Conservation (phyloP, 2,797 vertebrate genomes). For the Morus bassanus region DNA sequence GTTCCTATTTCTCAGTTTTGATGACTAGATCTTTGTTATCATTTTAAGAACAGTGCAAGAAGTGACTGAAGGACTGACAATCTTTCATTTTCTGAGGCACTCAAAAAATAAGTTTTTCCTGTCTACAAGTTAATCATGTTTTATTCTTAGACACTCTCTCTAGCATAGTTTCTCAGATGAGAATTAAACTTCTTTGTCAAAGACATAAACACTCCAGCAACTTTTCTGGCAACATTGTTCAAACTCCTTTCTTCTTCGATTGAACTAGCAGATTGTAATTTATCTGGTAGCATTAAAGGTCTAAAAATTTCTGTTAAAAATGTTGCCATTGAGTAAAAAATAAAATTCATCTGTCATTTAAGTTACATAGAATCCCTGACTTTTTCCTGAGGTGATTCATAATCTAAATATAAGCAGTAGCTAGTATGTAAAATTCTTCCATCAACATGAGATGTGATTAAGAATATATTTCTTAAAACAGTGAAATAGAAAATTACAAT, state of each 20-base stretch:
- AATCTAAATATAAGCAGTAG: slow-evolving; percentile 22
- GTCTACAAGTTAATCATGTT: slow-evolving; percentile 48
- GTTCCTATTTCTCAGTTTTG: slow-evolving; percentile 21
- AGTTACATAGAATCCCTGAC: slow-evolving; percentile 19
- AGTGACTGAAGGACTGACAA: neutral
- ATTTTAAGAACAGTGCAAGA: neutral
- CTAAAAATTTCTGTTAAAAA: slow-evolving; percentile 46
- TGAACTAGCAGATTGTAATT: slow-evolving; percentile 51
- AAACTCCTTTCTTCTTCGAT: slow-evolving; percentile 30
- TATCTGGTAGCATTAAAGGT: slow-evolving; percentile 39
- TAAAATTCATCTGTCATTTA: neutral
- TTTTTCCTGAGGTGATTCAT: slow-evolving; percentile 19
- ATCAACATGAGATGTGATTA: neutral
- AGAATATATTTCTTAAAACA: slow-evolving; percentile 12
- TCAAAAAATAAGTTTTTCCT: slow-evolving; percentile 12
- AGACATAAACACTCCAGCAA: slow-evolving; percentile 51
- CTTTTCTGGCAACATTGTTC: slow-evolving; percentile 28
- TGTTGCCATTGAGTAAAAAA: neutral
- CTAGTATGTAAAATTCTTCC: neutral
- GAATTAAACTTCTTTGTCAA: slow-evolving; percentile 58
- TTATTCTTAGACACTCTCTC: slow-evolving; percentile 46
- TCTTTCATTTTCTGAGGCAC: neutral
- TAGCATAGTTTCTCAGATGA: slow-evolving; percentile 36
- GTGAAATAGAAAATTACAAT: neutral
- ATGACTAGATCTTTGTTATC: neutral